phyloP scores from a whole-genome alignment of 2,797 vertebrate species.

The Botia kubotai region DNA sequence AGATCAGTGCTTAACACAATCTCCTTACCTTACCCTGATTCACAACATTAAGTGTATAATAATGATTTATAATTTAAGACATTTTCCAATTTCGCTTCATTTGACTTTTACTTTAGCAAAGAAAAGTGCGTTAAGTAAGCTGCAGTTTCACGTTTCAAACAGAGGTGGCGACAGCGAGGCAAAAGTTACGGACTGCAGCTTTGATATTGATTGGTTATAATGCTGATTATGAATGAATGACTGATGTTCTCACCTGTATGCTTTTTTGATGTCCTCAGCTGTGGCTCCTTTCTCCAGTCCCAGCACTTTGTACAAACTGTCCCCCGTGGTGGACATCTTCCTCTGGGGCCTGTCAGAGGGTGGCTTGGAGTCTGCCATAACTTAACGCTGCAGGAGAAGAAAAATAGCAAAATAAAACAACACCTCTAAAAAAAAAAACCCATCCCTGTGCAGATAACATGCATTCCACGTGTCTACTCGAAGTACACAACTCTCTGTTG shows the following conservation, averaged over 20 bases:
- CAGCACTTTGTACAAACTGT: constrained; percentile 87
- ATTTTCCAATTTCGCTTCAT: no score
- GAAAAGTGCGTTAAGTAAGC: no score
- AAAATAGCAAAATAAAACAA: background rate
- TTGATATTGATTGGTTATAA: no score
- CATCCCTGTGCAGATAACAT: background rate
- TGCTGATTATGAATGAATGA: no score
- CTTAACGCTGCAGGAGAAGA: constrained; percentile 58
- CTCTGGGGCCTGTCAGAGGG: constrained; percentile 74
- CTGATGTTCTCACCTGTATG: constrained; percentile 83
- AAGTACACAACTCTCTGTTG: background rate
- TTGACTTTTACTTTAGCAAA: no score
- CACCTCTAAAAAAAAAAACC: constrained; percentile 5
- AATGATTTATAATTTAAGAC: no score
- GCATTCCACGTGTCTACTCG: background rate
- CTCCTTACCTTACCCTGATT: no score
- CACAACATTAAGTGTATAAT: no score
- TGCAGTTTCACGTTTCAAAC: no score
- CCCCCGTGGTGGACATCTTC: constrained; percentile 87
- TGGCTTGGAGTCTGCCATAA: constrained; percentile 80
- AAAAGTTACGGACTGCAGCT: no score
- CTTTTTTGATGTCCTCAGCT: constrained; percentile 88
- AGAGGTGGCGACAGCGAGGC: no score
- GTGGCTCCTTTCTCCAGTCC: constrained; percentile 90
- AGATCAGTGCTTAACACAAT: no score